phyloP scores from a whole-genome alignment of 2,113 vertebrate species.

The Sinocyclocheilus anshuiensis region DNA sequence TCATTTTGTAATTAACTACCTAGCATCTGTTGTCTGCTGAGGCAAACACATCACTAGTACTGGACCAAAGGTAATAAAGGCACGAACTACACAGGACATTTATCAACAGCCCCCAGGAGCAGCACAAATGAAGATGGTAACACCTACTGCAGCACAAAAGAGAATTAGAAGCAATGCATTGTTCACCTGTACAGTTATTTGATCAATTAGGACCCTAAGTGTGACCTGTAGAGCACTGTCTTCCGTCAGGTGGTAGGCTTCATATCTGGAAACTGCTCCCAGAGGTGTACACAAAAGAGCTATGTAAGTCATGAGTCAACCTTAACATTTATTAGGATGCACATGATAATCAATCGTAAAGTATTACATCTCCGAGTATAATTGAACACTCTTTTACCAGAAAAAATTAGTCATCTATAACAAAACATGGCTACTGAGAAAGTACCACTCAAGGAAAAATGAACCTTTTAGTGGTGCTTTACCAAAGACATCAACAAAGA shows the following conservation, averaged over 20 bases:
- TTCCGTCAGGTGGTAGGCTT: neutral
- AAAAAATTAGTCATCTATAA: slow-evolving; percentile 9
- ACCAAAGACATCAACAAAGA: neutral
- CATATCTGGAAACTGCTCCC: neutral
- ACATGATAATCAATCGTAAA: neutral
- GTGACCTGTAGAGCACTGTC: neutral
- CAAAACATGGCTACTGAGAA: neutral
- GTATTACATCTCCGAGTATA: neutral
- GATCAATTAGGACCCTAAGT: neutral
- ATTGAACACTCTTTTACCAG: neutral
- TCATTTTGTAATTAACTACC: neutral
- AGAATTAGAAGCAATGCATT: neutral
- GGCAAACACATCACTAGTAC: slow-evolving; percentile 2
- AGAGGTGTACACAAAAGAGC: neutral
- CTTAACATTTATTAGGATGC: neutral
- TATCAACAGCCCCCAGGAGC: neutral
- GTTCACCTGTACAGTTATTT: slow-evolving; percentile 13
- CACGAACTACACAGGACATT: neutral
- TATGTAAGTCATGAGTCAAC: neutral
- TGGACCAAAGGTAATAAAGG: slow-evolving; percentile 18
- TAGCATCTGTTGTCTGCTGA: neutral
- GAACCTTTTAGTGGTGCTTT: neutral
- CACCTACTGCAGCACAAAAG: neutral
- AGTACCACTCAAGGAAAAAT: neutral
- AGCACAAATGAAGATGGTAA: slow-evolving; percentile 5